These are phyloP conservation scores for Strix uralensis DNA, from an alignment of 2,113 vertebrate species.

Conservation along the genomic window DNA sequence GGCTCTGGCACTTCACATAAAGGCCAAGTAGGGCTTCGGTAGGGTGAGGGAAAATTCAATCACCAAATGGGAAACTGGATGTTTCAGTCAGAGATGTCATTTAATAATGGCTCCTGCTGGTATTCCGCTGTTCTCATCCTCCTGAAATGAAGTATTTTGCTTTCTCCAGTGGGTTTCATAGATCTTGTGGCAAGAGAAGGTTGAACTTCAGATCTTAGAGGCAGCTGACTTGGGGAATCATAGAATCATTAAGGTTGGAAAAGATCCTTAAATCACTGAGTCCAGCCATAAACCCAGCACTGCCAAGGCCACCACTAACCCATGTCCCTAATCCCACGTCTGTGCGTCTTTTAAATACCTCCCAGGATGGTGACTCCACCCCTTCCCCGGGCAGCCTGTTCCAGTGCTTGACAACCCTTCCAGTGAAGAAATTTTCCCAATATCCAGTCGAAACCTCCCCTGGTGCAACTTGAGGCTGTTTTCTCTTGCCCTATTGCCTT, in stretches of 20 bases:
- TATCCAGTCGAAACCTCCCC: no score
- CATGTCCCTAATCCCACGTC: neutral
- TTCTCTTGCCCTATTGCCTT: no score
- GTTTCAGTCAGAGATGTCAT: neutral
- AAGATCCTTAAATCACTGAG: neutral
- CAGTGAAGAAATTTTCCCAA: no score
- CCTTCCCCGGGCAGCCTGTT: neutral
- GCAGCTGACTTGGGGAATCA: neutral
- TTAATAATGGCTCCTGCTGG: neutral
- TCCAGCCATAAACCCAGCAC: fast-evolving
- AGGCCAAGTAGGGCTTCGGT: neutral
- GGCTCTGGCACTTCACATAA: neutral
- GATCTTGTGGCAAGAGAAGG: neutral
- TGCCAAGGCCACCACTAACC: neutral
- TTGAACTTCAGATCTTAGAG: neutral
- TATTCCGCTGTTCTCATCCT: neutral
- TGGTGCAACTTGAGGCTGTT: no score
- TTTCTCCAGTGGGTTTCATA: neutral
- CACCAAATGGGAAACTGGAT: neutral
- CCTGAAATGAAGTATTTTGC: neutral
- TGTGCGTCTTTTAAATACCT: neutral
- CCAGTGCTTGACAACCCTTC: fast-evolving
- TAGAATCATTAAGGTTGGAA: neutral
- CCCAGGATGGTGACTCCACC: no score
- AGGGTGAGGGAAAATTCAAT: neutral